Evolutionary conservation across 2,797 vertebrate species (phyloP).

Genomic region (Anguilla anguilla): DNA sequence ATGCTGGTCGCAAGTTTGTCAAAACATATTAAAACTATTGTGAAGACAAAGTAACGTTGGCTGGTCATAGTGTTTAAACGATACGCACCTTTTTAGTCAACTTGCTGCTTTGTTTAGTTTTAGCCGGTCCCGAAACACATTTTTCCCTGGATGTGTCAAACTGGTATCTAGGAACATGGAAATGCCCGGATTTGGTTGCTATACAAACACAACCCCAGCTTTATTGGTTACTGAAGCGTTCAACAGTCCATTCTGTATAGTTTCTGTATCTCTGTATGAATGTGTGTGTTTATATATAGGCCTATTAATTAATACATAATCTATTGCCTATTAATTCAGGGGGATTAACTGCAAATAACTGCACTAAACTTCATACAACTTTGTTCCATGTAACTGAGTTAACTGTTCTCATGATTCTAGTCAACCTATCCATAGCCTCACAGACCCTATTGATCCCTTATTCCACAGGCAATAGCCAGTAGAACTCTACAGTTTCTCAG

Average conservation of each 20-base stretch:
- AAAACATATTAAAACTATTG: neutral
- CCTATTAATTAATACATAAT: no score
- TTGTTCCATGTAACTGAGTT: neutral
- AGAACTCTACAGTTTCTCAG: neutral
- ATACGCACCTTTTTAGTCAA: neutral
- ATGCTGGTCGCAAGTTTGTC: neutral
- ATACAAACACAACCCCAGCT: constrained; percentile 43
- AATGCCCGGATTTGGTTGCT: constrained; percentile 33
- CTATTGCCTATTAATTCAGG: neutral
- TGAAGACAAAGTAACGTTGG: neutral
- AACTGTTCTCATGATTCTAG: neutral
- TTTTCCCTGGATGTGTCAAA: neutral
- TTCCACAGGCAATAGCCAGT: neutral
- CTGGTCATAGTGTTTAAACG: neutral
- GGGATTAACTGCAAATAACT: neutral
- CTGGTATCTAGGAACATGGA: constrained; percentile 33
- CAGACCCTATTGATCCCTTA: neutral
- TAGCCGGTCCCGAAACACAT: neutral
- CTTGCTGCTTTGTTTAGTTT: neutral
- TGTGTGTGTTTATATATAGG: no score
- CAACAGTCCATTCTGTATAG: neutral
- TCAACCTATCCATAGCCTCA: neutral
- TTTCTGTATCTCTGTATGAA: no score
- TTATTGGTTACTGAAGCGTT: constrained; percentile 13
- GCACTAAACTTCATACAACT: neutral